Evolutionary conservation across 2,888 invertebrate genomes (phyloP).

Genomic region (Tethea ocularis): DNA sequence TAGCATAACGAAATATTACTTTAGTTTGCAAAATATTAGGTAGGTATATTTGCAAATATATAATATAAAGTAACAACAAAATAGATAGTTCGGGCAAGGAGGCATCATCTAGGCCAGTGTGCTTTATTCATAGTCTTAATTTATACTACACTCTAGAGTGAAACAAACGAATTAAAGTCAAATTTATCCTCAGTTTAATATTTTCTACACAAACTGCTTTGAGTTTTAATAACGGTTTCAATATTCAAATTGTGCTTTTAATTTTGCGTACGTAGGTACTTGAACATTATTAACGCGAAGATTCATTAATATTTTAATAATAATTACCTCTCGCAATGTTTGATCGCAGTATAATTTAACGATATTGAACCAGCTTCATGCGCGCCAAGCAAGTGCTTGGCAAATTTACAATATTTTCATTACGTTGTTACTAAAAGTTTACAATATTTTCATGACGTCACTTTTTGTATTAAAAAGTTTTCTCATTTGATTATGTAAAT

Average conservation of each 20-base stretch:
- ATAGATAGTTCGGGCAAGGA: too few species aligned
- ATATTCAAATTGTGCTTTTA: not conserved
- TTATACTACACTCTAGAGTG: too few species aligned
- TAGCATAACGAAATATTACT: too few species aligned
- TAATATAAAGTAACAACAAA: too few species aligned
- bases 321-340: conserved; percentile 49
- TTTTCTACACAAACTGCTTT: not conserved
- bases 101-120: too few species aligned
- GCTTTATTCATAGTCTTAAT: too few species aligned
- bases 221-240: not conserved
- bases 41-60: too few species aligned
- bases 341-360: conserved; percentile 55
- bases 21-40: too few species aligned
- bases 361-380: conserved; percentile 48
- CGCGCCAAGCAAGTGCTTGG: conserved; percentile 44
- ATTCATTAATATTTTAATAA: conserved; percentile 56
- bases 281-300: conserved; percentile 37
- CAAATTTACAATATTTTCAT: conserved; percentile 49
- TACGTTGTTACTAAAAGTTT: conserved; percentile 17
- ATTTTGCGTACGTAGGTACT: conserved; percentile 18
- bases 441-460: not conserved
- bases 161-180: too few species aligned
- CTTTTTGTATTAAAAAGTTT: not conserved
- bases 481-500: not conserved
- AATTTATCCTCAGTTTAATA: too few species aligned